A percentile compares a stretch with the other conserved stretches of the same genome.
Conservation (phyloP, 2,888 invertebrate genomes). For the Drosophila suboccidentalis region DNA sequence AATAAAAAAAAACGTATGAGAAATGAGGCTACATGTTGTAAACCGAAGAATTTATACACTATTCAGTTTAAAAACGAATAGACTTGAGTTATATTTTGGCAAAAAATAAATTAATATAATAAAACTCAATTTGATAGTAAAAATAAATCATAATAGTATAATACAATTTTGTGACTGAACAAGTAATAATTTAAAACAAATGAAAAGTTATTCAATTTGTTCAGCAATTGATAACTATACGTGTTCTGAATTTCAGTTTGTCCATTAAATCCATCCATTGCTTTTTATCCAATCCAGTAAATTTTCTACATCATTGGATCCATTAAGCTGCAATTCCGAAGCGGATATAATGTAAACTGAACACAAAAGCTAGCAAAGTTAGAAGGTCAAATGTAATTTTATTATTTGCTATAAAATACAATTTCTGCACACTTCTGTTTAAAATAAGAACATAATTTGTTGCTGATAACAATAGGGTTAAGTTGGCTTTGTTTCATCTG, state of each 20-base stretch:
- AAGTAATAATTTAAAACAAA: neutral
- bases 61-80: neutral
- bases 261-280: neutral
- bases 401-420: neutral
- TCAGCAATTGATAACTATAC: neutral
- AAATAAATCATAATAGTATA: neutral
- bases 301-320: neutral
- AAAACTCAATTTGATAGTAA: neutral
- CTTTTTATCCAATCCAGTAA: neutral
- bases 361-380: neutral
- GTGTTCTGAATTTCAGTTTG: neutral
- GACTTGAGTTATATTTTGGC: too few species aligned
- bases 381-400: neutral
- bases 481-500: slow-evolving; percentile 20
- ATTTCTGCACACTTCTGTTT: slow-evolving; percentile 1
- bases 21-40: slow-evolving; percentile 16
- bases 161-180: neutral
- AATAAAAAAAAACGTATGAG: slow-evolving; percentile 62
- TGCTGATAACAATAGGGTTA: slow-evolving; percentile 12
- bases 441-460: slow-evolving; percentile 6
- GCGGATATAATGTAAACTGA: neutral
- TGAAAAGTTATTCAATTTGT: neutral
- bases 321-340: neutral
- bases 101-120: neutral
- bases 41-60: slow-evolving; percentile 36